phyloP scores from a whole-genome alignment of 2,797 vertebrate species.

The Brotula barbata region DNA sequence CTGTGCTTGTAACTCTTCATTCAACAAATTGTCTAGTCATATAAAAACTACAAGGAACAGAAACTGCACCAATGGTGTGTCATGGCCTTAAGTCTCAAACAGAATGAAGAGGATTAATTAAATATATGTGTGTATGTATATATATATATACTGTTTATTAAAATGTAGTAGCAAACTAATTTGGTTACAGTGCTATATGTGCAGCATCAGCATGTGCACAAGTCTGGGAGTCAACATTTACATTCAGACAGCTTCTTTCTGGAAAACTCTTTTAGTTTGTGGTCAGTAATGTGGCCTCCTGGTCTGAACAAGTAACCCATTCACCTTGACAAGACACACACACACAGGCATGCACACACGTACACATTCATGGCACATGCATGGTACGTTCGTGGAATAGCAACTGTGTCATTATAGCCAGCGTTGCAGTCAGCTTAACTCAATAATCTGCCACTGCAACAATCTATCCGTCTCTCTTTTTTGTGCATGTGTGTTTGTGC shows the following conservation, averaged over 20 bases:
- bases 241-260: slow-evolving; percentile 12
- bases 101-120: no score
- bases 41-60: no score
- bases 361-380: slow-evolving; percentile 33
- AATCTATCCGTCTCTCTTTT: neutral
- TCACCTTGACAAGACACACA: slow-evolving; percentile 46
- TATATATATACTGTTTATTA: no score
- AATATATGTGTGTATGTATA: slow-evolving; percentile 1
- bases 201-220: neutral
- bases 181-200: no score
- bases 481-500: slow-evolving; percentile 16
- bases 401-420: slow-evolving; percentile 42
- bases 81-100: no score
- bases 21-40: no score
- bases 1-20: no score
- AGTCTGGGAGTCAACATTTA: neutral
- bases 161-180: no score
- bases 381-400: slow-evolving; percentile 14
- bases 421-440: neutral
- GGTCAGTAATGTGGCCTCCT: slow-evolving; percentile 5
- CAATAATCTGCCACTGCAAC: neutral
- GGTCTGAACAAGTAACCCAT: slow-evolving; percentile 62
- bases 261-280: slow-evolving; percentile 19
- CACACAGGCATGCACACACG: slow-evolving; percentile 21
- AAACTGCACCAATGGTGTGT: no score